Evolutionary conservation across 2,888 invertebrate species (phyloP).

Genomic region (Nezara viridula): DNA sequence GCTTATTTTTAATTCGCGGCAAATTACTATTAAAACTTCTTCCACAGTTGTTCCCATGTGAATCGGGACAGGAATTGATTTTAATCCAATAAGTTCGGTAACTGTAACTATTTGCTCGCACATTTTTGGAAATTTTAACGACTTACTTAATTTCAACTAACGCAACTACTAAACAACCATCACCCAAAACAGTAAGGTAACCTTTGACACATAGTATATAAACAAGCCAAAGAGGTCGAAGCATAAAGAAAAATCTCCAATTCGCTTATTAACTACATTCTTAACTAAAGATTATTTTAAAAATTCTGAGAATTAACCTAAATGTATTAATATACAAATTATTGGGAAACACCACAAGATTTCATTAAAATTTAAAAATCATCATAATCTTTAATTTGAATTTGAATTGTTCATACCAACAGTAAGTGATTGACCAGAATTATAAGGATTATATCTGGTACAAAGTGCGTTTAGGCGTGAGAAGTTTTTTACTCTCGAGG

Average conservation of each 20-base stretch:
- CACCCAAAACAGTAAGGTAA: constrained; percentile 8
- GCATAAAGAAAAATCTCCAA: not conserved
- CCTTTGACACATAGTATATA: constrained; percentile 1
- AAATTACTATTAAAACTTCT: constrained; percentile 79
- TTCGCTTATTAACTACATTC: not conserved
- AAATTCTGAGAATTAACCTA: not conserved
- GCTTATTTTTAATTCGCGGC: constrained; percentile 80
- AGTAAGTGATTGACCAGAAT: not conserved
- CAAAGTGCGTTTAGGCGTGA: no score
- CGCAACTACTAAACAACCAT: not conserved
- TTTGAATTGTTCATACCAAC: not conserved
- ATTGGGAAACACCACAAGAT: not conserved
- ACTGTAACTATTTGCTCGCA: constrained; percentile 38
- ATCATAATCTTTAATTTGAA: not conserved
- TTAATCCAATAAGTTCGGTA: constrained; percentile 24
- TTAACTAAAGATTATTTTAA: not conserved
- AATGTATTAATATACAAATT: not conserved
- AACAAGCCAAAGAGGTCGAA: constrained; percentile 8
- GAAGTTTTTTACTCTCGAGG: no score
- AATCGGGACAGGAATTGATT: constrained; percentile 61
- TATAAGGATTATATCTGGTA: not conserved
- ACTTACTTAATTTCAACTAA: not conserved
- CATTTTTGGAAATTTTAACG: not conserved
- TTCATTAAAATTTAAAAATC: not conserved
- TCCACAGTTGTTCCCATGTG: constrained; percentile 73